Evolutionary conservation across 2,888 invertebrate genomes (phyloP), one percentile per base, ranked within the genome.

Genomic region (Ganaspis brasiliensis): DNA sequence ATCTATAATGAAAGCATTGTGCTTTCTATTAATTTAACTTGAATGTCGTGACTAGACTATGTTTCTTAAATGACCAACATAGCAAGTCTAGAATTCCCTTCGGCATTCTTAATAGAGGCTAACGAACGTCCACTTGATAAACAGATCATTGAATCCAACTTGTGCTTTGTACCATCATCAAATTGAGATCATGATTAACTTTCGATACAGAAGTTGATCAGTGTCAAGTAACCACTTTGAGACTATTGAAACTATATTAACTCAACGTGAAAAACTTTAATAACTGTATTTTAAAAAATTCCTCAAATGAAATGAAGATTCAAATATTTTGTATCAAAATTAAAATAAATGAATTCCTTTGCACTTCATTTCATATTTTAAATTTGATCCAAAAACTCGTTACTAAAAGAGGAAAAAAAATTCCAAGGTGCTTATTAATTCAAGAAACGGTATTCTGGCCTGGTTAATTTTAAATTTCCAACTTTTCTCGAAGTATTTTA

Each of bases 41-140:
- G 24, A 45, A 24, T n/a, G 24, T 45, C 45, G 10, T 45, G 67
- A 67, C 67, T 67, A 67, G 45, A 67, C 40, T 67, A 2, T 24
- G 45, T 67, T 67, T 59, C 31, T 31, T 24, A 67, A 67, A 45
- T 45, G 24, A 45, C 45, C 24, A 67, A 67, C 67, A 4, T 49
- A 49, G 49, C 49, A 12, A 49, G 26, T n/a, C 59, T 31, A 35
- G 55, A 49, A 31, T 73, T 73, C 73, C 16, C 24, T 70, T 16
- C 37, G 45, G 55, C 57, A 19, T 37, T 40, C 67, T 37, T 80
- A 83, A 84, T 85, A 80, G 67, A 79, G 79, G 67, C 71, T 78
- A 80, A 82, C 80, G 76, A 82, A 75, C 72, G 78, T 79, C 57
- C 76, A 78, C 67, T 73, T 31, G 70, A 52, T 56, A 67, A 40